Evolutionary conservation across 2,113 vertebrate species (phyloP).

Genomic region (Falcunculus frontatus): DNA sequence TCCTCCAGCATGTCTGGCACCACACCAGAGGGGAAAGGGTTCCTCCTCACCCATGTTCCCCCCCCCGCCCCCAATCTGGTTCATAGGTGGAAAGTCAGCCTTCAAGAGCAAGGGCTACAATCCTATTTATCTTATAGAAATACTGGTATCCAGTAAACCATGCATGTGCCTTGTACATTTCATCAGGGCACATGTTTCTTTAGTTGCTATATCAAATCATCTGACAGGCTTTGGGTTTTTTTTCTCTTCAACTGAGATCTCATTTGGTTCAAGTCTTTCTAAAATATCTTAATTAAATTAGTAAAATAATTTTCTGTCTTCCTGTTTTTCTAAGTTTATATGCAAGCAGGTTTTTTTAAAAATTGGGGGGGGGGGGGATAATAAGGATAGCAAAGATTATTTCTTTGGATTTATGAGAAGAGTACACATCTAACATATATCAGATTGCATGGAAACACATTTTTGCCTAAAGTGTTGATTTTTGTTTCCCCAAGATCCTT

Average conservation of each 20-base stretch:
- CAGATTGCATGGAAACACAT: neutral
- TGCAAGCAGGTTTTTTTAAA: neutral
- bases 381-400: neutral
- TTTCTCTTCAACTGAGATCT: neutral
- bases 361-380: rapidly evolving
- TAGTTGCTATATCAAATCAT: neutral
- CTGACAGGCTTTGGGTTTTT: neutral
- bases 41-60: rapidly evolving
- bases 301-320: neutral
- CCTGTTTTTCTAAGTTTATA: neutral
- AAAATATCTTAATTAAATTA: neutral
- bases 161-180: neutral
- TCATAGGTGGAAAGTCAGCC: neutral
- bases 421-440: neutral
- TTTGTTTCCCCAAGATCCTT: neutral
- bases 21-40: neutral
- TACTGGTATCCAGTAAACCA: neutral
- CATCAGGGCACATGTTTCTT: neutral
- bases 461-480: neutral
- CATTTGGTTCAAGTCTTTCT: neutral
- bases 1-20: neutral
- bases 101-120: neutral
- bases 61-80: rapidly evolving
- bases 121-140: neutral
- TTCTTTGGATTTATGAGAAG: neutral